phyloP scores from a whole-genome alignment of 2,888 invertebrate species.

The Drosophila mulleri region DNA sequence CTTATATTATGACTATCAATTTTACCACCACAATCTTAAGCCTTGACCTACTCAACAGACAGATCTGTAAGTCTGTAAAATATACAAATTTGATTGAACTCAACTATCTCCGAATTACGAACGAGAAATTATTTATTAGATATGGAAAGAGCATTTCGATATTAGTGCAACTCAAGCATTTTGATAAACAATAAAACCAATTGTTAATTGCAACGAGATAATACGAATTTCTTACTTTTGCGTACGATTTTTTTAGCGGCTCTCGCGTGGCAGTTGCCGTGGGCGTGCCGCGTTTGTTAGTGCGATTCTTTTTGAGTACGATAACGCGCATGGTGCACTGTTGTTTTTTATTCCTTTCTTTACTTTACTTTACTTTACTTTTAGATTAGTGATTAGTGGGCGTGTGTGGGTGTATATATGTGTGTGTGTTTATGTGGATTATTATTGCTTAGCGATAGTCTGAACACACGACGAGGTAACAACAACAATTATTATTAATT shows the following conservation, averaged over 20 bases:
- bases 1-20: too few species aligned
- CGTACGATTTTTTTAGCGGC: slow-evolving; percentile 82
- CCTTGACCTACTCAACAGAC: background rate
- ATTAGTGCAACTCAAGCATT: slow-evolving; percentile 17
- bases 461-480: slow-evolving; percentile 29
- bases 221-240: slow-evolving; percentile 81
- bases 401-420: background rate
- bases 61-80: background rate
- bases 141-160: slow-evolving; percentile 6
- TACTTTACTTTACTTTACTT: slow-evolving; percentile 2
- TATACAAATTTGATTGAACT: background rate
- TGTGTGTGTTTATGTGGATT: slow-evolving; percentile 30
- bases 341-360: background rate
- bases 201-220: slow-evolving; percentile 48
- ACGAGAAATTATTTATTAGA: background rate
- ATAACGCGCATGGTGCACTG: slow-evolving; percentile 82
- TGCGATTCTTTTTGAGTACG: slow-evolving; percentile 83
- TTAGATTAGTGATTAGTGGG: slow-evolving; percentile 37
- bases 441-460: slow-evolving; percentile 10
- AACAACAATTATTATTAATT: slow-evolving; percentile 24
- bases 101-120: background rate
- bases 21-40: too few species aligned
- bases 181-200: slow-evolving; percentile 25
- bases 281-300: slow-evolving; percentile 83
- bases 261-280: slow-evolving; percentile 81